Conservation (phyloP, 2,797 vertebrate species). For the Argyrosomus regius region DNA sequence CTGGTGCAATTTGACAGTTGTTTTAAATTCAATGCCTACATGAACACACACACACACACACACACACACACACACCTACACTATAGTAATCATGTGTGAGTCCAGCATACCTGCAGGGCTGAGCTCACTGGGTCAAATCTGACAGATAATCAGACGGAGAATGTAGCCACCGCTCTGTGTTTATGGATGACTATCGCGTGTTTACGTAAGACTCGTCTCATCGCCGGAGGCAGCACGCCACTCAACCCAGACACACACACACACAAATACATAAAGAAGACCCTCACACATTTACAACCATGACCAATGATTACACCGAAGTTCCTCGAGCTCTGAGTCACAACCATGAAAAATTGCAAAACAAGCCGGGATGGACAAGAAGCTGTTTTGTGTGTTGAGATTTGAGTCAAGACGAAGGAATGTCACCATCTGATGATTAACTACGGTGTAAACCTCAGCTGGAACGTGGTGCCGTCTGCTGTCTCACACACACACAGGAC, state of each 20-base stretch:
- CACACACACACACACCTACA: neutral
- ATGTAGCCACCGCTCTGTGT: conserved; percentile 75
- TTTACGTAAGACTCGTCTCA: conserved; percentile 77
- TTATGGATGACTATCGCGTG: conserved; percentile 78
- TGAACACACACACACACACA: conserved; percentile 5
- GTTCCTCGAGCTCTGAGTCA: conserved; percentile 61
- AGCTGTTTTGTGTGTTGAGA: conserved; percentile 26
- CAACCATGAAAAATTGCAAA: conserved; percentile 47
- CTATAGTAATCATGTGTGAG: conserved; percentile 38
- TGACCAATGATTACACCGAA: conserved; percentile 51
- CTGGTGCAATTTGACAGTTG: conserved; percentile 52
- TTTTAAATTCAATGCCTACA: conserved; percentile 19
- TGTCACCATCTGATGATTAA: conserved; percentile 79
- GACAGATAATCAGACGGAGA: conserved; percentile 77
- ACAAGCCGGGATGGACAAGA: conserved; percentile 53
- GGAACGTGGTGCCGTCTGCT: conserved; percentile 41
- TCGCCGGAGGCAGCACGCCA: conserved; percentile 47
- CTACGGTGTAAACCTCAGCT: conserved; percentile 57
- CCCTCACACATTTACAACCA: conserved; percentile 39
- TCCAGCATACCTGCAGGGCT: conserved; percentile 62
- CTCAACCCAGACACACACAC: conserved; percentile 30
- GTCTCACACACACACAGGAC: conserved; percentile 27
- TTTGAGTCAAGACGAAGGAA: conserved; percentile 73
- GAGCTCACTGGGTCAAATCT: conserved; percentile 69
- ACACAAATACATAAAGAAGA: conserved; percentile 34